phyloP scores from a whole-genome alignment of 2,797 vertebrate species.

The Helarctos malayanus region DNA sequence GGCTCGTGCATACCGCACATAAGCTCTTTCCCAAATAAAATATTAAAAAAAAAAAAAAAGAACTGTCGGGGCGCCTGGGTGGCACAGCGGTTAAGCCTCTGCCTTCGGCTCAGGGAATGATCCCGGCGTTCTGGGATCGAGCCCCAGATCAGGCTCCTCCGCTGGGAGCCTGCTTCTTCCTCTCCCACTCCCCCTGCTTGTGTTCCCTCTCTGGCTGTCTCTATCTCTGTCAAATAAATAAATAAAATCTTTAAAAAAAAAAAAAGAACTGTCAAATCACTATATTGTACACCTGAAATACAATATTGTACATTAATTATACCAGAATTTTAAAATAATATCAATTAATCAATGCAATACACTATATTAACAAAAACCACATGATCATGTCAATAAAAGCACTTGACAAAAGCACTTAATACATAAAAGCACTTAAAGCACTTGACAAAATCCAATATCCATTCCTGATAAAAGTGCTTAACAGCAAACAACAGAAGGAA shows the following conservation, averaged over 20 bases:
- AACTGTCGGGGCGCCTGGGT: not conserved
- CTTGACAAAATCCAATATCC: not conserved
- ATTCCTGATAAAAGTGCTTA: not conserved
- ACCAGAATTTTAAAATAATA: not conserved
- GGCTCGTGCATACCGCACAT: too few species aligned
- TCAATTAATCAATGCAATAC: not conserved
- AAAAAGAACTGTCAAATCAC: not conserved
- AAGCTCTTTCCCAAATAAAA: too few species aligned
- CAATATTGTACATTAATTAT: not conserved
- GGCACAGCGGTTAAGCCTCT: too few species aligned
- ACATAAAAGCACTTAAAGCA: constrained; percentile 23
- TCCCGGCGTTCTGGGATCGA: too few species aligned
- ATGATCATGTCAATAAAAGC: not conserved
- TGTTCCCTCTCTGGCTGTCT: too few species aligned
- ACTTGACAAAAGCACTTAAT: not conserved
- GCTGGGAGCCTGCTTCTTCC: too few species aligned
- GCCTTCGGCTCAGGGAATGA: too few species aligned
- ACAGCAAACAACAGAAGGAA: constrained; percentile 22
- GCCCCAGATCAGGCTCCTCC: too few species aligned
- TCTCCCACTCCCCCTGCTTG: too few species aligned
- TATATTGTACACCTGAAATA: not conserved
- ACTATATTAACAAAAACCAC: not conserved
- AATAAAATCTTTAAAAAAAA: too few species aligned
- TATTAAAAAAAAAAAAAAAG: too few species aligned
- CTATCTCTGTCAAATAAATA: too few species aligned